phyloP scores from a whole-genome alignment of 2,113 vertebrate genomes.

The Phaethon lepturus region DNA sequence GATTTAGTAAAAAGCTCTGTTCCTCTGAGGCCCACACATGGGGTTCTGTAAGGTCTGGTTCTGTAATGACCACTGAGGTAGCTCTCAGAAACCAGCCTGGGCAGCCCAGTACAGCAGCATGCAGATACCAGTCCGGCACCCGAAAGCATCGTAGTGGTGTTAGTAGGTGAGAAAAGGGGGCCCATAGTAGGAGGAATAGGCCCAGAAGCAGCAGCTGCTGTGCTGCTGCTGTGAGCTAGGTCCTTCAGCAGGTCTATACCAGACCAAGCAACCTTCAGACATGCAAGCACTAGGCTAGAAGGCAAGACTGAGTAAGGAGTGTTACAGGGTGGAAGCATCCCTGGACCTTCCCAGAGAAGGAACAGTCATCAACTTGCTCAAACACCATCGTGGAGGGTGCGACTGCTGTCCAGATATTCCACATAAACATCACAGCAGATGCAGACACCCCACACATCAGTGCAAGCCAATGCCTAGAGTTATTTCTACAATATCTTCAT shows the following conservation, averaged over 20 bases:
- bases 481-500: background rate
- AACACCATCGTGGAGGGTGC: accelerated
- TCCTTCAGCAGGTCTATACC: background rate
- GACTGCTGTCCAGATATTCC: background rate
- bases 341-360: background rate
- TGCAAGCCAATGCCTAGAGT: background rate
- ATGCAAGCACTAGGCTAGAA: background rate
- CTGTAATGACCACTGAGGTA: background rate
- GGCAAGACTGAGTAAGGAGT: background rate
- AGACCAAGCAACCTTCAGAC: background rate
- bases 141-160: accelerated
- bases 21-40: background rate
- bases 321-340: background rate
- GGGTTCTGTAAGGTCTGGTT: background rate
- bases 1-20: background rate
- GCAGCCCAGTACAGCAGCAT: background rate
- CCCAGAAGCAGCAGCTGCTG: background rate
- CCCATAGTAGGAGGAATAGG: background rate
- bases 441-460: background rate
- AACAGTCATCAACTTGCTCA: background rate
- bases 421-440: background rate
- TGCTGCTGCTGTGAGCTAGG: background rate
- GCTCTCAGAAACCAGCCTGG: background rate
- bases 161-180: background rate
- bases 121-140: background rate